Conservation (phyloP, 2,797 vertebrate species). For the Etheostoma perlongum region DNA sequence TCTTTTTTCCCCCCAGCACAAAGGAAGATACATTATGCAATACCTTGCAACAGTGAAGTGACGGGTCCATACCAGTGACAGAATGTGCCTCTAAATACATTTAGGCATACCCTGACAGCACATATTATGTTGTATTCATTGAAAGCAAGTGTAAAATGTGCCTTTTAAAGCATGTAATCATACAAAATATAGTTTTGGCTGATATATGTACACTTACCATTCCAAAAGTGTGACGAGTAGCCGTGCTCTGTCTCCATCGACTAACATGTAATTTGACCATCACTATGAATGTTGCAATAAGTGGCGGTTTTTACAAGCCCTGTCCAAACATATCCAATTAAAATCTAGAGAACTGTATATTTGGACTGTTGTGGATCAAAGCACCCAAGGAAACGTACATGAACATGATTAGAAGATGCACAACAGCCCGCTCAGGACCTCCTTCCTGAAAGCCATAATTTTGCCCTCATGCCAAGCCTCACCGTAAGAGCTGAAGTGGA, state of each 20-base stretch:
- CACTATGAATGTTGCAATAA: not conserved
- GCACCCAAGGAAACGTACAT: not conserved
- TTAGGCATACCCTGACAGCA: conserved; percentile 34
- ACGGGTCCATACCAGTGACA: conserved; percentile 25
- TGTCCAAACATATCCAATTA: not conserved
- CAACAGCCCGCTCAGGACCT: not conserved
- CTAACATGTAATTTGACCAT: not conserved
- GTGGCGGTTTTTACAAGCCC: not conserved
- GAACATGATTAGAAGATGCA: not conserved
- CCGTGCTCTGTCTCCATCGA: not conserved
- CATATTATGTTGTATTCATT: conserved; percentile 33
- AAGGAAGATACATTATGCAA: conserved; percentile 69
- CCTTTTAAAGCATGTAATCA: conserved; percentile 11
- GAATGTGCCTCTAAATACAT: conserved; percentile 31
- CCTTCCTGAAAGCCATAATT: conserved; percentile 2
- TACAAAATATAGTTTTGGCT: conserved; percentile 28
- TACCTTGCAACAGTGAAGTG: conserved; percentile 44
- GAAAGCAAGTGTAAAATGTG: conserved; percentile 31
- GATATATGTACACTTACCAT: not conserved
- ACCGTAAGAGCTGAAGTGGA: not conserved
- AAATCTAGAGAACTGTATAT: not conserved
- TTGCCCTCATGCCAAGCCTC: not conserved
- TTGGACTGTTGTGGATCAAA: not conserved
- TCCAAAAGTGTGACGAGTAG: not conserved
- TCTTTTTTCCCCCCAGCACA: conserved; percentile 32